A percentile compares a stretch with the other conserved stretches of the same genome.
These are phyloP conservation scores for Hemibates koningsi DNA, from an alignment of 2,113 vertebrate genomes.

Conservation along the genomic window DNA sequence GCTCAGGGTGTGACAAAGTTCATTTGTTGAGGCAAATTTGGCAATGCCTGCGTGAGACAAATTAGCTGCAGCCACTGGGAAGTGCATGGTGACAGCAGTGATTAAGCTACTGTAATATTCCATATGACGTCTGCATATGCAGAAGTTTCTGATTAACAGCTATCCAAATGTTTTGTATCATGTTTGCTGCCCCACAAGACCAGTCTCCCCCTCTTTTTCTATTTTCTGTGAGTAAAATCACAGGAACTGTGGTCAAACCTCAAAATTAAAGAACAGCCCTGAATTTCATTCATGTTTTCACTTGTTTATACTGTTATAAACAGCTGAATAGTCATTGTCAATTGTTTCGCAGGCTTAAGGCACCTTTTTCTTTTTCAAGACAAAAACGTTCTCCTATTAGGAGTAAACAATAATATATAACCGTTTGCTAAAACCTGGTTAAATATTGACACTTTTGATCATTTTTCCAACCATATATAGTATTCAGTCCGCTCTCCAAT, in stretches of 20 bases:
- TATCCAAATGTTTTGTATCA: neutral
- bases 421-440: neutral
- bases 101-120: neutral
- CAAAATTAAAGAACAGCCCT: neutral
- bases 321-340: neutral
- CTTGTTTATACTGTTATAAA: neutral
- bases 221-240: neutral
- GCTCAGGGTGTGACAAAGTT: rapidly evolving
- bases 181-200: neutral
- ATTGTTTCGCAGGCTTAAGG: neutral
- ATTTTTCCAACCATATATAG: neutral
- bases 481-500: neutral
- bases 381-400: neutral
- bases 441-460: neutral
- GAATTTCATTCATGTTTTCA: neutral
- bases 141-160: neutral
- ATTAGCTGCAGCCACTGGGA: neutral
- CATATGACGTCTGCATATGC: neutral
- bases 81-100: neutral
- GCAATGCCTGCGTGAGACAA: neutral
- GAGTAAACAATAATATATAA: neutral
- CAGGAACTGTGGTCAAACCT: neutral
- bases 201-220: neutral
- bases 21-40: neutral
- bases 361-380: neutral